These are phyloP conservation scores for Cyrtonyx montezumae DNA, from an alignment of 2,113 vertebrate genomes.

Conservation along the genomic window DNA sequence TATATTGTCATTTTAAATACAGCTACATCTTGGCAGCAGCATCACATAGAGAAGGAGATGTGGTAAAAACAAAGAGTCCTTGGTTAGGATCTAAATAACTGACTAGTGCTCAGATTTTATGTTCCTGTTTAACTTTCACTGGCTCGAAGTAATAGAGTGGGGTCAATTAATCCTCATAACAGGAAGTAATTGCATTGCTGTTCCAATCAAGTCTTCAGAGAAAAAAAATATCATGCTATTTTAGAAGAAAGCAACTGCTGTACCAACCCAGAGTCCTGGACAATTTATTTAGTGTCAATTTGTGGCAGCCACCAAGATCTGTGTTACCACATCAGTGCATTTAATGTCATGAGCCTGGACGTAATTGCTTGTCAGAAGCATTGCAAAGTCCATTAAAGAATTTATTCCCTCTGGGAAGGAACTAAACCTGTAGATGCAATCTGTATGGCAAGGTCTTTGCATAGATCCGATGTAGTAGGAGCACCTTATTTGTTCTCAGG, in stretches of 20 bases:
- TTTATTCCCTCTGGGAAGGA: slow-evolving; percentile 25
- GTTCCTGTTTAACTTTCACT: neutral
- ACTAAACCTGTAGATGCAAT: neutral
- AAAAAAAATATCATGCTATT: neutral
- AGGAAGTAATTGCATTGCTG: slow-evolving; percentile 46
- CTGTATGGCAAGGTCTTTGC: neutral
- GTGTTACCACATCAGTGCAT: slow-evolving; percentile 6
- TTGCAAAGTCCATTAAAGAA: slow-evolving; percentile 44
- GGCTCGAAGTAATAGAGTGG: neutral
- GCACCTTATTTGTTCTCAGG: rapidly evolving
- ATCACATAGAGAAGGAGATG: neutral
- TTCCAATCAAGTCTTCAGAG: slow-evolving; percentile 23
- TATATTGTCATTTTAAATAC: neutral
- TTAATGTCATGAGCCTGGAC: slow-evolving; percentile 43
- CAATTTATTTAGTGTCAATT: slow-evolving; percentile 59
- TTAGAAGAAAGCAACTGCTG: slow-evolving; percentile 14
- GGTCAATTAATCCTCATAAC: slow-evolving; percentile 61
- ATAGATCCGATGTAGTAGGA: neutral
- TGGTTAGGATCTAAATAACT: slow-evolving; percentile 10
- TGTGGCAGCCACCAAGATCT: slow-evolving; percentile 47
- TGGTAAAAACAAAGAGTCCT: neutral
- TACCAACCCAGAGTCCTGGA: neutral
- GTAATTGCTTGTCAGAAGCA: slow-evolving; percentile 40
- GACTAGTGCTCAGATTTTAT: slow-evolving; percentile 30
- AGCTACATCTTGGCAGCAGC: neutral